These are phyloP conservation scores for Enteromius unitaeniatus DNA, from an alignment of 2,797 vertebrate species.

Conservation along the genomic window DNA sequence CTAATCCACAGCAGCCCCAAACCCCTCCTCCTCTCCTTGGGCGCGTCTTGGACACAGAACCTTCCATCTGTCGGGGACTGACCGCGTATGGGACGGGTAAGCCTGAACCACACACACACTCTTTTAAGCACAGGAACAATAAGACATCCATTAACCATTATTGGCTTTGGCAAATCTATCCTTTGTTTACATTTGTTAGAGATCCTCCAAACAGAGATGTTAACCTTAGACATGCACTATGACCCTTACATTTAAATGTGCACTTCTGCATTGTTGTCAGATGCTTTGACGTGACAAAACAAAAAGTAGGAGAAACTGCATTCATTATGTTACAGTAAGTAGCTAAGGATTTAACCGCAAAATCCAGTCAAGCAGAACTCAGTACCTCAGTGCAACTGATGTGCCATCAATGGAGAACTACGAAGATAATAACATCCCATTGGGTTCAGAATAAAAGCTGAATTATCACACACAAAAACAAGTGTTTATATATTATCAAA, in stretches of 20 bases:
- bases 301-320: not conserved
- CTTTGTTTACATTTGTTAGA: conserved; percentile 38
- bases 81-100: conserved; percentile 44
- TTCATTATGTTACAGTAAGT: not conserved
- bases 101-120: conserved; percentile 17
- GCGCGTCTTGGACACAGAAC: conserved; percentile 47
- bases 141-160: conserved; percentile 27
- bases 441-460: not conserved
- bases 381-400: not conserved
- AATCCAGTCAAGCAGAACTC: conserved; percentile 12
- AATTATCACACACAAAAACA: not conserved
- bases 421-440: not conserved
- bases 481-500: not conserved
- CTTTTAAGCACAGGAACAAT: conserved; percentile 22
- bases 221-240: conserved; percentile 35
- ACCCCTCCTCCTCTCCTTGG: conserved; percentile 45
- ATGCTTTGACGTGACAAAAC: not conserved
- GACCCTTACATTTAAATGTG: conserved; percentile 25
- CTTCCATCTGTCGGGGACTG: conserved; percentile 56
- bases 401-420: not conserved
- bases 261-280: conserved; percentile 47
- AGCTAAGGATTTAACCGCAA: not conserved
- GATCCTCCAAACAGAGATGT: conserved; percentile 25
- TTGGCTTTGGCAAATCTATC: conserved; percentile 35
- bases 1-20: conserved; percentile 57